Percentiles rank a stretch among this genome's conserved stretches.
Conservation (phyloP, 2,888 invertebrate genomes). For the Amphimallon solstitiale region DNA sequence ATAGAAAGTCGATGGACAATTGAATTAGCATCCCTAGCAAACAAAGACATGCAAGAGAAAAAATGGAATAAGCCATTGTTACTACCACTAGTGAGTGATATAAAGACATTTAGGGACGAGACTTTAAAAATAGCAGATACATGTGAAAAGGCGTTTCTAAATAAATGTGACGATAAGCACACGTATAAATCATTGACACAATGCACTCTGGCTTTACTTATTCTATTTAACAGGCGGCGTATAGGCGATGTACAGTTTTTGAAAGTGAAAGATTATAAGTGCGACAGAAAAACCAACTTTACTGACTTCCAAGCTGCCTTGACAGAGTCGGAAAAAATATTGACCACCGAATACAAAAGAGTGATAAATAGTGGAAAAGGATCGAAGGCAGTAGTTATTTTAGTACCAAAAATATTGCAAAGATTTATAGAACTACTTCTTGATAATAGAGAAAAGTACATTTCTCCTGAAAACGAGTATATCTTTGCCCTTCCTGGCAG, state of each 20-base stretch:
- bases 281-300: constrained; percentile 27
- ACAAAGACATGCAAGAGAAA: constrained; percentile 48
- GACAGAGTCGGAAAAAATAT: constrained; percentile 38
- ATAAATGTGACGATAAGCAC: constrained; percentile 38
- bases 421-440: constrained; percentile 45
- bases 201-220: constrained; percentile 39
- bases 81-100: constrained; percentile 45
- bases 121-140: constrained; percentile 34
- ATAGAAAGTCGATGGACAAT: constrained; percentile 46
- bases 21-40: constrained; percentile 46
- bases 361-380: constrained; percentile 51
- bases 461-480: constrained; percentile 49
- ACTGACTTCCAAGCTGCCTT: constrained; percentile 37
- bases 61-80: constrained; percentile 47
- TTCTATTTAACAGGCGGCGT: constrained; percentile 40
- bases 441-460: constrained; percentile 46
- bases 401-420: constrained; percentile 48
- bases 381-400: constrained; percentile 49
- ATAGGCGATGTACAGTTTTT: constrained; percentile 41
- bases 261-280: constrained; percentile 38
- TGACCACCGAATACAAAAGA: constrained; percentile 48
- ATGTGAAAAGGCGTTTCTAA: constrained; percentile 37
- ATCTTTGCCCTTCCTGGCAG: constrained; percentile 49
- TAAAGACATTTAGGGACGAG: constrained; percentile 47
- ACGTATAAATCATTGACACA: constrained; percentile 45